Conservation (phyloP, 2,797 vertebrate genomes). For the Sebastes matsubarae region DNA sequence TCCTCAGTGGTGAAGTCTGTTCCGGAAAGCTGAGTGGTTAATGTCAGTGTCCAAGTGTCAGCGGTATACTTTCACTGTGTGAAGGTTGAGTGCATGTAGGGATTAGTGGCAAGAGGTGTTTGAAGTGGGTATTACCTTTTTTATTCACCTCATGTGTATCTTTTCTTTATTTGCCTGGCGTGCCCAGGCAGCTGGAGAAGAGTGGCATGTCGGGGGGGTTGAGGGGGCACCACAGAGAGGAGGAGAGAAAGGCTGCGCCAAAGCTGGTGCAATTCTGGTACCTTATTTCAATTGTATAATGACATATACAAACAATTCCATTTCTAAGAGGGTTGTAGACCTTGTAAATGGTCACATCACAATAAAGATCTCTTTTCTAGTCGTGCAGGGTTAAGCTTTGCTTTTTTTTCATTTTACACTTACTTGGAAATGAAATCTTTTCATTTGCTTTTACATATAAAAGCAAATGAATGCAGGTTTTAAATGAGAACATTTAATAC, state of each 20-base stretch:
- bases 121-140: constrained; percentile 70
- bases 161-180: constrained; percentile 51
- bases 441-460: background rate
- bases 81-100: constrained; percentile 63
- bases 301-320: background rate
- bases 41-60: constrained; percentile 57
- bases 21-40: constrained; percentile 48
- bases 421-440: background rate
- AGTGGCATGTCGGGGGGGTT: constrained; percentile 6
- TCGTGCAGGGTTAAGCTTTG: background rate
- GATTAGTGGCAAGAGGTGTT: constrained; percentile 69
- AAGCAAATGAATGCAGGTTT: too few relatives aligned
- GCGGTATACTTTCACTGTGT: constrained; percentile 42
- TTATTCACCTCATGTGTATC: constrained; percentile 62
- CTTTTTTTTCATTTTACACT: background rate
- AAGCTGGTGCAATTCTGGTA: background rate
- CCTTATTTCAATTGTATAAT: constrained; percentile 4
- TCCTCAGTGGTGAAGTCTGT: constrained; percentile 41
- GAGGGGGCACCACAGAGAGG: background rate
- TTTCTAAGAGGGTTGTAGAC: background rate
- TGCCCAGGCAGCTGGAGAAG: constrained; percentile 31
- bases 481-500: too few relatives aligned
- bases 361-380: too few relatives aligned
- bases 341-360: background rate
- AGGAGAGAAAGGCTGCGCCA: background rate